Base-by-base conservation (phyloP, 1,140 invertebrate species). In the Oreohelix idahoensis region DNA sequence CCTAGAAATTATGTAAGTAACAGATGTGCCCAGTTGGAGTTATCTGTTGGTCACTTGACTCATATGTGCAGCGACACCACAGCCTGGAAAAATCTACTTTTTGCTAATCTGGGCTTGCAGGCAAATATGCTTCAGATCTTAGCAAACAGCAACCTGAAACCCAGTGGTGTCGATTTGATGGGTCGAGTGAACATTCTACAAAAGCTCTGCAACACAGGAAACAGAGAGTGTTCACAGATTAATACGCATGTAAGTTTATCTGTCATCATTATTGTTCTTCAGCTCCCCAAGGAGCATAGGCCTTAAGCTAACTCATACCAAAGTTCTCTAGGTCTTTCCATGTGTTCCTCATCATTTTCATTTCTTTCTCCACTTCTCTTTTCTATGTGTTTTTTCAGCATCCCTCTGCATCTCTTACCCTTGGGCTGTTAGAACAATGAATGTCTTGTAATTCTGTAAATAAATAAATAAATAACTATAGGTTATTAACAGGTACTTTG, bases 201-300 rank as follows among this genome's bases (percentile, higher is more conserved):
- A n/a, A 73, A 66, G 1, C 10, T 81, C 1, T 45, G 32, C 5
- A 8, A 81, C 69, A 73, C 79, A 29, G 79, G 79, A 1, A 71
- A 73, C 5, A 81, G 70, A 29, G 79, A 81, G 70, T 81, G 79
- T 53, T n/a, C 42, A 53, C 79, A 81, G 70, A 74, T 81, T 8
- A 49, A 15, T 32, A 35, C 39, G 2, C 17, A 26, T 13, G 79
- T 81, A 26, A 53, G 79, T 29, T 1, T n/a, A n/a, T n/a, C n/a
- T n/a, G n/a, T n/a, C n/a, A n/a, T n/a, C n/a, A n/a, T n/a, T n/a
- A n/a, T n/a, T n/a, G n/a, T n/a, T n/a, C n/a, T n/a, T n/a, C n/a
- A n/a, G n/a, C n/a, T n/a, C n/a, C n/a, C n/a, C n/a, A n/a, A n/a
- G n/a, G n/a, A n/a, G n/a, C n/a, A n/a, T n/a, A n/a, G n/a, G n/a